Percentiles rank a stretch among this genome's conserved stretches.
These are phyloP conservation scores for Plutella xylostella DNA, from an alignment of 2,888 invertebrate species.

Conservation along the genomic window DNA sequence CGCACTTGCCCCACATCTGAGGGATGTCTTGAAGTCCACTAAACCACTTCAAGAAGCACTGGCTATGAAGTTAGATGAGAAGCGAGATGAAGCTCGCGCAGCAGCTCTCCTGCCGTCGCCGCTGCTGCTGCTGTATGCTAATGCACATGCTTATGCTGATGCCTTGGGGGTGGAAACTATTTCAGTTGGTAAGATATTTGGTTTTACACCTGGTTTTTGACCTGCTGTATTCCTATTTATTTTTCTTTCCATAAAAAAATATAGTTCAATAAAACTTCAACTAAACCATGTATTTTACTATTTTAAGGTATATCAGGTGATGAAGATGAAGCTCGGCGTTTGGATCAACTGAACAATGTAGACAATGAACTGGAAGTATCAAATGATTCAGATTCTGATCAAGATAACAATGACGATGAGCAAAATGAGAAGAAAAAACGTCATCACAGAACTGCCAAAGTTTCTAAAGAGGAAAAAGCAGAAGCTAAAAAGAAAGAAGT, in stretches of 20 bases:
- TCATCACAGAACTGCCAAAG: conserved; percentile 71
- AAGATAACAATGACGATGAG: conserved; percentile 72
- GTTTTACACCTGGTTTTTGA: neutral
- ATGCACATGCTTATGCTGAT: conserved; percentile 84
- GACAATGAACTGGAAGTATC: conserved; percentile 65
- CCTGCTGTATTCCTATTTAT: neutral
- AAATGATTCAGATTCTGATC: conserved; percentile 78
- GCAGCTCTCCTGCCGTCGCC: conserved; percentile 83
- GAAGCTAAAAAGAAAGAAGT: conserved; percentile 77
- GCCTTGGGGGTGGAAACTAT: conserved; percentile 72
- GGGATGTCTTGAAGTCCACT: conserved; percentile 74
- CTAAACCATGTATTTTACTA: too few species aligned
- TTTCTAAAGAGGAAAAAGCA: conserved; percentile 73
- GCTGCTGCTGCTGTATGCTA: conserved; percentile 88
- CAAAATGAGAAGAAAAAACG: conserved; percentile 71
- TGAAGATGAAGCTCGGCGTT: conserved; percentile 76
- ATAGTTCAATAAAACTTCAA: too few species aligned
- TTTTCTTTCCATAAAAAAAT: neutral
- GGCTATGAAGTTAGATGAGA: conserved; percentile 82
- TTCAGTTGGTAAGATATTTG: conserved; percentile 43
- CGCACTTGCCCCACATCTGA: conserved; percentile 83
- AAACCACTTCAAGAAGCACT: conserved; percentile 92
- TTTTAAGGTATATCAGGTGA: conserved; percentile 72
- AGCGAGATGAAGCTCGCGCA: conserved; percentile 80
- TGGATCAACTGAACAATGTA: conserved; percentile 66